phyloP scores from a whole-genome alignment of 2,888 invertebrate genomes.

The Tenthredo amoena region DNA sequence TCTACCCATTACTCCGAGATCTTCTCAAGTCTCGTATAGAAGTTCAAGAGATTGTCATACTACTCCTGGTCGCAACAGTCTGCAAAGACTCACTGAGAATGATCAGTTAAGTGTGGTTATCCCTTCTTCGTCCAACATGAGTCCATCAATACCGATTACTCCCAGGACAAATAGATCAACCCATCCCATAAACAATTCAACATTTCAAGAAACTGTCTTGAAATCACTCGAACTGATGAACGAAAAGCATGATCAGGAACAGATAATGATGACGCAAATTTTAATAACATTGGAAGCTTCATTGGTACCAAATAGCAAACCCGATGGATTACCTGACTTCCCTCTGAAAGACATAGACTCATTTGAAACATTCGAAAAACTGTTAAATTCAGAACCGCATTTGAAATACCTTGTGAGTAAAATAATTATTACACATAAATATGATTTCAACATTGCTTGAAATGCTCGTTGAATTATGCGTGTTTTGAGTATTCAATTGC shows the following conservation, averaged over 20 bases:
- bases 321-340: background rate
- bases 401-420: background rate
- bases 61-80: constrained; percentile 1
- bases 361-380: background rate
- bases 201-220: background rate
- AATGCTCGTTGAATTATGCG: background rate
- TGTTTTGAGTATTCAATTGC: background rate
- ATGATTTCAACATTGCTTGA: background rate
- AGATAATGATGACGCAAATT: background rate
- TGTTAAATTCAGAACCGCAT: background rate
- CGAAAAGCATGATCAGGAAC: background rate
- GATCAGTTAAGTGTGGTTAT: background rate
- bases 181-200: background rate
- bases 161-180: background rate
- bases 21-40: background rate
- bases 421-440: background rate
- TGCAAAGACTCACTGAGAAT: background rate
- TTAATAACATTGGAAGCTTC: background rate
- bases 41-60: background rate
- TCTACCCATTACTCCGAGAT: background rate
- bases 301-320: background rate
- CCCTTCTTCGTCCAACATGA: background rate
- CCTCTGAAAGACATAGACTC: background rate
- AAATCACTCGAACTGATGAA: background rate
- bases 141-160: background rate